Evolutionary conservation across 92 coral and sea anemone species (phyloP).

Genomic region (Hydrozoanthus gracilis): DNA sequence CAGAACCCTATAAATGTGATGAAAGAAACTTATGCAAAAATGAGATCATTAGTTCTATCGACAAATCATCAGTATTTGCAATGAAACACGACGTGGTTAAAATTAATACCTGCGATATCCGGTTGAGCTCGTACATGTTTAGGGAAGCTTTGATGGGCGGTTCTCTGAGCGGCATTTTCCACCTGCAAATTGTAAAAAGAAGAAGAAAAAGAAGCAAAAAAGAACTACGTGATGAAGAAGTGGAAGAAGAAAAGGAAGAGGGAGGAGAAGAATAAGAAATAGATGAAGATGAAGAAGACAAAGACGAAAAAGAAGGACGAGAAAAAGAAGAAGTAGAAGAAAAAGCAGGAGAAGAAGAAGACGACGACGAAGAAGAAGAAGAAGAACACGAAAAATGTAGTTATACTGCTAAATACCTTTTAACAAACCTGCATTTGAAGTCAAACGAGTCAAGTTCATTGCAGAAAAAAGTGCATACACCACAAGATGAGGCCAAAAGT

Average conservation of each 20-base stretch:
- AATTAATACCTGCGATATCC: constrained; percentile 78
- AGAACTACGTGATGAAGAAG: too few relatives aligned
- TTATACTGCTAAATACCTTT: too few relatives aligned
- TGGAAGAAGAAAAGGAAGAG: too few relatives aligned
- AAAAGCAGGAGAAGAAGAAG: too few relatives aligned
- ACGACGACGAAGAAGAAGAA: too few relatives aligned
- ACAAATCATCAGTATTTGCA: background rate
- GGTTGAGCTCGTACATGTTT: constrained; percentile 74
- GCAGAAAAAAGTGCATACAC: background rate
- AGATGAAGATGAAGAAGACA: too few relatives aligned
- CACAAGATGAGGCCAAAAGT: background rate
- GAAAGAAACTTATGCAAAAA: too few relatives aligned
- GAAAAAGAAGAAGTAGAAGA: background rate
- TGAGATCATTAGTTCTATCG: background rate
- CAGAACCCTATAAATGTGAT: background rate
- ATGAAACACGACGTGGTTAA: background rate
- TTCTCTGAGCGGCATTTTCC: constrained; percentile 83
- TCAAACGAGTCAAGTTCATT: too few relatives aligned
- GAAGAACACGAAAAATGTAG: too few relatives aligned
- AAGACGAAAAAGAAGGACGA: background rate
- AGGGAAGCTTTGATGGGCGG: constrained; percentile 79
- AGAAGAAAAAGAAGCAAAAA: background rate
- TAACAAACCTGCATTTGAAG: too few relatives aligned
- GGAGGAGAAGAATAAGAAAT: too few relatives aligned
- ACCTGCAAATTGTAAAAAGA: constrained; percentile 45